phyloP scores from a whole-genome alignment of 2,797 vertebrate species.

The Ptychadena robeensis region DNA sequence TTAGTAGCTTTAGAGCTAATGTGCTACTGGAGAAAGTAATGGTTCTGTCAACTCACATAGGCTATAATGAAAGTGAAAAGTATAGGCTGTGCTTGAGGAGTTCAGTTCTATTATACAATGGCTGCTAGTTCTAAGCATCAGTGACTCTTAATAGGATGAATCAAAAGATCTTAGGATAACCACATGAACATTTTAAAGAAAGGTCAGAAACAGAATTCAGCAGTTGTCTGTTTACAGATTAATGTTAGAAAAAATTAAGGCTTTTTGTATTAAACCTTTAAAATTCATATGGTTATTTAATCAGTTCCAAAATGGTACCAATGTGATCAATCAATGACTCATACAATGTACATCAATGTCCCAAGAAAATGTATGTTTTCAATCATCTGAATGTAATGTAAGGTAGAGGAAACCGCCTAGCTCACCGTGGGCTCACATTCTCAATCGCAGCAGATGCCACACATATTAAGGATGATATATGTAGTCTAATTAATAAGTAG shows the following conservation, averaged over 20 bases:
- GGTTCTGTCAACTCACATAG: conserved; percentile 44
- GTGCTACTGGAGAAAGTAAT: conserved; percentile 45
- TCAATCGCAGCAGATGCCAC: too few species aligned
- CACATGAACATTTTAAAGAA: neutral
- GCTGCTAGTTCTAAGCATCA: neutral
- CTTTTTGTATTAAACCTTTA: neutral
- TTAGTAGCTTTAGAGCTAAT: conserved; percentile 15
- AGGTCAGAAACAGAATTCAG: neutral
- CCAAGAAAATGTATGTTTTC: too few species aligned
- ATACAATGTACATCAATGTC: too few species aligned
- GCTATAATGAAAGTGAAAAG: conserved; percentile 31
- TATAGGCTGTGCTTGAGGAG: conserved; percentile 24
- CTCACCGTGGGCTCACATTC: too few species aligned
- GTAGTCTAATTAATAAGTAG: too few species aligned
- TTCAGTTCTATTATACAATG: conserved; percentile 27
- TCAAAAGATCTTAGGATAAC: neutral
- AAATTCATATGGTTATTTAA: neutral
- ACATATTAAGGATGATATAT: too few species aligned
- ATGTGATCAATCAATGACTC: neutral
- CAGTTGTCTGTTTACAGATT: neutral
- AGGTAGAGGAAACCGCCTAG: too few species aligned
- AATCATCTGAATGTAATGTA: too few species aligned
- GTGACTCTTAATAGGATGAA: neutral
- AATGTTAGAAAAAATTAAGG: neutral
- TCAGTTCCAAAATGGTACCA: neutral